Conservation (phyloP, 2,797 vertebrate species). For the Crocodylus rhombifer region DNA sequence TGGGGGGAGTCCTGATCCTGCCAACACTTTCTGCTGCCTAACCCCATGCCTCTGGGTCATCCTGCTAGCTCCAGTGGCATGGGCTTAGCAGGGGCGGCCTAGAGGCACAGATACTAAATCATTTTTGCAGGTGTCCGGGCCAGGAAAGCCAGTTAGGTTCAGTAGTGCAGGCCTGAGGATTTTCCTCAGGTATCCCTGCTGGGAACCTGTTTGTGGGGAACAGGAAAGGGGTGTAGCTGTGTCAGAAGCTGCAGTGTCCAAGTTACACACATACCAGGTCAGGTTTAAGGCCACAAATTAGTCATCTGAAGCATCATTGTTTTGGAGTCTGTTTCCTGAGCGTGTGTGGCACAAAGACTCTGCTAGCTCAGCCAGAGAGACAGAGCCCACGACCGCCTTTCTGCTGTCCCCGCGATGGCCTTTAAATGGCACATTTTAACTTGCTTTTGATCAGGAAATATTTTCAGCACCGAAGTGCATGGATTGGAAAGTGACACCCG, state of each 20-base stretch:
- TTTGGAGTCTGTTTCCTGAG: not conserved
- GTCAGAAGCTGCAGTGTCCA: not conserved
- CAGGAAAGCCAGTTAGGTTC: not conserved
- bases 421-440: not conserved
- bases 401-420: not conserved
- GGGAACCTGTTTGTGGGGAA: not conserved
- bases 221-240: not conserved
- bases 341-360: not conserved
- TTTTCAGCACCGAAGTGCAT: slow-evolving; percentile 89
- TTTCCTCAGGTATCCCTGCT: not conserved
- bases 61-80: not conserved
- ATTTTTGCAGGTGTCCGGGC: not conserved
- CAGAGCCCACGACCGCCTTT: not conserved
- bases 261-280: not conserved
- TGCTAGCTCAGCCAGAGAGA: not conserved
- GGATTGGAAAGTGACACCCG: slow-evolving; percentile 90
- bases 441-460: slow-evolving; percentile 84
- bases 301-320: not conserved
- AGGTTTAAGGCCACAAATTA: not conserved
- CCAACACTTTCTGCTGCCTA: not conserved
- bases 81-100: rapidly evolving
- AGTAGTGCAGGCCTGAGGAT: not conserved
- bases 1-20: not conserved
- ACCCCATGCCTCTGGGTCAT: not conserved
- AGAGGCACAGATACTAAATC: not conserved